These are phyloP conservation scores for Tyria jacobaeae DNA, from an alignment of 2,888 invertebrate genomes.

Conservation along the genomic window DNA sequence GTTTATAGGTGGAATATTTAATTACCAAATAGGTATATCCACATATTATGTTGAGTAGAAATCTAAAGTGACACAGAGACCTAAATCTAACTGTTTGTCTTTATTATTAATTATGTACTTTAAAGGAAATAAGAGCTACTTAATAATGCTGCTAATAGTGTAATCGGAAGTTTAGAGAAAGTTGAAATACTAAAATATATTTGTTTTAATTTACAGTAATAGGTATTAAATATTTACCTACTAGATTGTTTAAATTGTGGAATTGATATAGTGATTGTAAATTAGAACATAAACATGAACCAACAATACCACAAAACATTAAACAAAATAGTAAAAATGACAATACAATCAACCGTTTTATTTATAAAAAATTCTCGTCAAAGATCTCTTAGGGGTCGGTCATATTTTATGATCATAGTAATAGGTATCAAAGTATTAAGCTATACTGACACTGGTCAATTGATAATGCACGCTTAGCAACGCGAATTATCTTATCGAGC, in stretches of 20 bases:
- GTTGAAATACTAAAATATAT: background rate
- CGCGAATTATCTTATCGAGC: conserved; percentile 57
- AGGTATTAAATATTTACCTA: background rate
- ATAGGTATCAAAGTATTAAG: too few relatives aligned
- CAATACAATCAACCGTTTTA: conserved; percentile 13
- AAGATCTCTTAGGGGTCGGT: conserved; percentile 26
- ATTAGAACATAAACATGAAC: conserved; percentile 6
- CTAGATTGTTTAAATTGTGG: background rate
- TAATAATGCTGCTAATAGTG: background rate
- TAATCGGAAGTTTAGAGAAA: background rate
- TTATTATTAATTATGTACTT: background rate
- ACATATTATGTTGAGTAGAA: conserved; percentile 26
- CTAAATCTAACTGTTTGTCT: background rate
- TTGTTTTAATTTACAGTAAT: background rate
- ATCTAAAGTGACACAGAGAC: conserved; percentile 13
- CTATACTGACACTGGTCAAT: conserved; percentile 46
- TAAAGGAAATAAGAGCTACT: background rate
- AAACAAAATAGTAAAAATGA: conserved; percentile 17
- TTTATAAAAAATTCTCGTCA: conserved; percentile 21
- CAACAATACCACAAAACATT: background rate
- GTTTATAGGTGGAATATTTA: conserved; percentile 51
- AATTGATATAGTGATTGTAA: background rate
- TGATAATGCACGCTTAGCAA: conserved; percentile 52
- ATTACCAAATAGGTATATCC: conserved; percentile 46
- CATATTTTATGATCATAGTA: conserved; percentile 30